Percentiles rank a stretch among this genome's conserved stretches.
Conservation (phyloP, 2,113 vertebrate species). For the Vombatus ursinus region DNA sequence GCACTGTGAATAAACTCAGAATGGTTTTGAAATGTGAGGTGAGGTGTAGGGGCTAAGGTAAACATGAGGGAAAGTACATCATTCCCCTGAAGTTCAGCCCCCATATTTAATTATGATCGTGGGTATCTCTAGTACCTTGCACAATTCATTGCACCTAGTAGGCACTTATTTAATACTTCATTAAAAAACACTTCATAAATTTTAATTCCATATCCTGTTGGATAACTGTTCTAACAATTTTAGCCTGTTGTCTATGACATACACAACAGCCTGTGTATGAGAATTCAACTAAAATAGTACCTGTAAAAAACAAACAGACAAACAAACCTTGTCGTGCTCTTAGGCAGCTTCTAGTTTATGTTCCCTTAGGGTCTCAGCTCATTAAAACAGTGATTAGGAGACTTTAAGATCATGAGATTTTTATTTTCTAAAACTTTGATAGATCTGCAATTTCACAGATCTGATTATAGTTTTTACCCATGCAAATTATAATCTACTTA, state of each 20-base stretch:
- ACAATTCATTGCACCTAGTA: not conserved
- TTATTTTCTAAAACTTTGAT: not conserved
- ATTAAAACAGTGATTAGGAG: not conserved
- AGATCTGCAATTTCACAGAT: not conserved
- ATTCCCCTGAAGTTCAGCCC: not conserved
- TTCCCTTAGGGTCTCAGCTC: not conserved
- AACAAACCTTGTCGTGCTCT: not conserved
- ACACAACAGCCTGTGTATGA: not conserved
- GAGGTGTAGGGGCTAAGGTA: not conserved
- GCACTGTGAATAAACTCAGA: not conserved
- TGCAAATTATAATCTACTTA: not conserved
- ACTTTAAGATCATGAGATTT: not conserved
- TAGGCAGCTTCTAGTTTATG: not conserved
- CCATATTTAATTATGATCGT: not conserved
- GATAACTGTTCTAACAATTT: not conserved
- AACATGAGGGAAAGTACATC: not conserved
- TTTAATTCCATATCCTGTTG: not conserved
- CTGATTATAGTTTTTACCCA: not conserved
- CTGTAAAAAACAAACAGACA: not conserved
- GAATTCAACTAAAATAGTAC: not conserved
- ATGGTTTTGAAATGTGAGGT: not conserved
- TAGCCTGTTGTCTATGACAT: not conserved
- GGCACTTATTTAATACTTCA: not conserved
- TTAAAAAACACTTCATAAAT: not conserved
- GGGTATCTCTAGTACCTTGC: not conserved